A percentile compares a stretch with the other conserved stretches of the same genome.
phyloP scores from a whole-genome alignment of 2,113 vertebrate species.

The Arizona elegans region DNA sequence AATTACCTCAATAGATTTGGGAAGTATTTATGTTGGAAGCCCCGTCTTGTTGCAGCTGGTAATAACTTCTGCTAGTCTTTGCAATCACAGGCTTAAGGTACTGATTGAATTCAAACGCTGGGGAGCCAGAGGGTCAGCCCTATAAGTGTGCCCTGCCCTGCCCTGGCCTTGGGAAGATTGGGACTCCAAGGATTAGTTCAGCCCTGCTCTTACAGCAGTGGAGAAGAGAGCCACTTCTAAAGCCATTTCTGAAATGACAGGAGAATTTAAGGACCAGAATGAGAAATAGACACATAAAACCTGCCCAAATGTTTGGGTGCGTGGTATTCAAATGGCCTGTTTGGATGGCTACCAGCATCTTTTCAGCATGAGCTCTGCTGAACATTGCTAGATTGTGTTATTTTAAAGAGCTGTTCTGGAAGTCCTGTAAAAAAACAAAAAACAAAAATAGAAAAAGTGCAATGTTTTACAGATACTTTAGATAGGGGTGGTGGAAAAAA shows the following conservation, averaged over 20 bases:
- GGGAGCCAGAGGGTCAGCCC: background rate
- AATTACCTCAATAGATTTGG: constrained; percentile 34
- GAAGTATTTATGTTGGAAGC: constrained; percentile 50
- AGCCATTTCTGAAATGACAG: background rate
- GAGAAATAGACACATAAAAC: background rate
- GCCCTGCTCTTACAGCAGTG: background rate
- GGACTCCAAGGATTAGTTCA: background rate
- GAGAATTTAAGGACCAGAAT: background rate
- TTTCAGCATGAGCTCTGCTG: background rate
- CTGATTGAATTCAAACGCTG: background rate
- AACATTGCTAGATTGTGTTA: background rate
- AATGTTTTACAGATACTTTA: background rate
- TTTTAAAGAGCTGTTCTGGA: background rate
- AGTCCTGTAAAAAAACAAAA: background rate
- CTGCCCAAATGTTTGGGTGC: background rate
- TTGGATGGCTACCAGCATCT: background rate
- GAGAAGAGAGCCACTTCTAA: background rate
- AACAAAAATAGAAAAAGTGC: background rate
- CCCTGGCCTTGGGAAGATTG: background rate
- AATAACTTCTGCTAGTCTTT: constrained; percentile 33
- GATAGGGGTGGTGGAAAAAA: background rate
- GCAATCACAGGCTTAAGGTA: constrained; percentile 18
- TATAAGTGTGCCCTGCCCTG: no score
- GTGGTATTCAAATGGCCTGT: background rate
- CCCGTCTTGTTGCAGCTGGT: constrained; percentile 38